A percentile compares a stretch with the other conserved stretches of the same genome.
Evolutionary conservation across 2,797 vertebrate species (phyloP).

Genomic region (Podarcis siculus): DNA sequence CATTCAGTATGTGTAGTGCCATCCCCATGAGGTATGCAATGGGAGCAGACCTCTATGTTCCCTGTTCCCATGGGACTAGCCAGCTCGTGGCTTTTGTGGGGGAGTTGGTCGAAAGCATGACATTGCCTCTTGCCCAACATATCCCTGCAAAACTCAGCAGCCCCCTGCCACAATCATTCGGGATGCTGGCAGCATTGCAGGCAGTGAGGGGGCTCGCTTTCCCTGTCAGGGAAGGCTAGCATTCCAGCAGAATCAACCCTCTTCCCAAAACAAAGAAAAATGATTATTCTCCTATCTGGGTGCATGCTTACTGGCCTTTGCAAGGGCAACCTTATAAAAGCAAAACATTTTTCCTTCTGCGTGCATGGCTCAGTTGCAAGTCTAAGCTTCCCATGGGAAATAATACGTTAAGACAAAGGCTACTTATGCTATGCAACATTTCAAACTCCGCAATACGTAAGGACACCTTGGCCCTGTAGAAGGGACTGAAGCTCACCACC

Average conservation of each 20-base stretch:
- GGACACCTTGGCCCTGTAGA: too few relatives aligned
- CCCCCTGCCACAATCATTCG: too few relatives aligned
- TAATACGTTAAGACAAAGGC: neutral
- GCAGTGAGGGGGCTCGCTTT: neutral
- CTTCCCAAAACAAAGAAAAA: neutral
- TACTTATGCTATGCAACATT: neutral
- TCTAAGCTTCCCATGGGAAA: too few relatives aligned
- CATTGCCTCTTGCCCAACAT: neutral
- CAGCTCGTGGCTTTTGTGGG: neutral
- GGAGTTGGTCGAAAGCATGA: neutral
- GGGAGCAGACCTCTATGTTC: neutral
- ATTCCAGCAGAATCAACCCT: neutral
- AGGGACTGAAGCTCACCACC: neutral
- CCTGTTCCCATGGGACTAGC: neutral
- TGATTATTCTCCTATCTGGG: neutral
- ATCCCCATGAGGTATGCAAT: neutral
- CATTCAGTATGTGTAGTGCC: neutral
- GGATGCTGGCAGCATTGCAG: neutral
- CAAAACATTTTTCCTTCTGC: neutral
- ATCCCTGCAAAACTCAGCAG: neutral
- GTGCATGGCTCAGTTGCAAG: neutral
- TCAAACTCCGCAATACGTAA: neutral
- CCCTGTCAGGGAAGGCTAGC: neutral
- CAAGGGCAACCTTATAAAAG: neutral
- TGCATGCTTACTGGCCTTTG: neutral